Evolutionary conservation across 2,113 vertebrate genomes (phyloP), one percentile per base, ranked within the genome.

Genomic region (Phoxinus phoxinus): DNA sequence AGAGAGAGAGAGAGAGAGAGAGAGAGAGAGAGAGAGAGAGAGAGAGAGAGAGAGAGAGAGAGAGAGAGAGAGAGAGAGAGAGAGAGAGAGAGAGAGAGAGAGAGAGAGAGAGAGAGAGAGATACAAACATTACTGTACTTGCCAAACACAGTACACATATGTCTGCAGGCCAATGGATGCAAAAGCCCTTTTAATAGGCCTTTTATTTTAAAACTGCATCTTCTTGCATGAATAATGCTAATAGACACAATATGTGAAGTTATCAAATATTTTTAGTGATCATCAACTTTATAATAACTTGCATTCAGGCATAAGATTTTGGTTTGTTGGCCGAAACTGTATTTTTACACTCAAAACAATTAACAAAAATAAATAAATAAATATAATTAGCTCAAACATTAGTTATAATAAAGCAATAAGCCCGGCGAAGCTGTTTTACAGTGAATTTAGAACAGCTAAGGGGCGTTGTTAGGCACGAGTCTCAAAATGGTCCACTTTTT

Each of bases 111-210:
- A 58, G 53, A 59, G 58, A 25, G 67, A 51, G 46, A 75, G 37
- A 30, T 51, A 81, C 74, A 75, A 48, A 86, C 85, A 89, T 41
- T 48, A 71, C 65, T 51, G 61, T 65, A 63, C 61, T 74, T 80
- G 71, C 86, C 84, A 30, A 74, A 53, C 80, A 84, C 80, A 61
- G 27, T 15, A 63, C 48, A 63, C 21, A 80, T 23, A 41, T 69
- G 73, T 25, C 75, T 51, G 81, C 75, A 85, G 61, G 25, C 73
- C 6, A 21, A 10, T 15, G 8, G 44, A 73, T 44, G 23, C 77
- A 73, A 58, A 67, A 44, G 59, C 13, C 15, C 19, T 37, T 72
- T 65, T 84, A 53, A 65, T 48, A 71, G 32, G 61, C 67, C 41
- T 35, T 81, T 75, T 27, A 19, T 80, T 44, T 80, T 12, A 77